Evolutionary conservation across 2,797 vertebrate genomes (phyloP).

Genomic region (Bufotes viridis): DNA sequence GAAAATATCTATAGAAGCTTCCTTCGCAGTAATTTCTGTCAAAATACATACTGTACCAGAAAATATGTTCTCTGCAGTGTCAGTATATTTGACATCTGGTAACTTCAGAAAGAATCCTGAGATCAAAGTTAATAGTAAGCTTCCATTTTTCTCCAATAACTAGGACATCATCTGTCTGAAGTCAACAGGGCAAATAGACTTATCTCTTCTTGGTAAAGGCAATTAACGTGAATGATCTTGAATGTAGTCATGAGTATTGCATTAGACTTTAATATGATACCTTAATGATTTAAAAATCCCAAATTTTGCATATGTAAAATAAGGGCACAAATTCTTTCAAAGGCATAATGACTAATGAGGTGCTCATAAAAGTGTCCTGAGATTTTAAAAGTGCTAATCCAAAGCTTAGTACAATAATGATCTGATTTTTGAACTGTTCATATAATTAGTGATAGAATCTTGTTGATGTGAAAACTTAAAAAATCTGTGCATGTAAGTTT

Average conservation of each 20-base stretch:
- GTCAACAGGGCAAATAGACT: conserved; percentile 33
- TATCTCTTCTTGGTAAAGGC: conserved; percentile 40
- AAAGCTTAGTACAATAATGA: conserved; percentile 49
- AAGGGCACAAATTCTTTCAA: conserved; percentile 46
- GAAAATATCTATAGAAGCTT: neutral
- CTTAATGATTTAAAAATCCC: conserved; percentile 51
- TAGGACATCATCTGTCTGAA: conserved; percentile 35
- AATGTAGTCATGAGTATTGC: conserved; percentile 41
- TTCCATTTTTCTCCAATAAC: conserved; percentile 29
- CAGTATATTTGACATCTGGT: conserved; percentile 9
- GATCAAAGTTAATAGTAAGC: conserved; percentile 39
- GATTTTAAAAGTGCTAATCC: conserved; percentile 45
- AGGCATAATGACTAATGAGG: conserved; percentile 55
- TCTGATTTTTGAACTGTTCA: conserved; percentile 28
- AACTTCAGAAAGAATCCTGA: conserved; percentile 40
- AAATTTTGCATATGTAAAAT: conserved; percentile 46
- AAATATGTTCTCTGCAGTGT: conserved; percentile 7
- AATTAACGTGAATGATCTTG: conserved; percentile 51
- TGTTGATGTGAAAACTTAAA: conserved; percentile 19
- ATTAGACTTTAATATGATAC: conserved; percentile 40
- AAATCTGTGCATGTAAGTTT: conserved; percentile 24
- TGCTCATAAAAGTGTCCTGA: conserved; percentile 38
- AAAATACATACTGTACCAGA: conserved; percentile 7
- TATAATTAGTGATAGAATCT: conserved; percentile 50
- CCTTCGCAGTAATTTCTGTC: conserved; percentile 9